Percentiles rank a stretch among this genome's conserved stretches.
These are phyloP conservation scores for Atrina japonica DNA, from an alignment of 2,888 invertebrate genomes.

Conservation along the genomic window DNA sequence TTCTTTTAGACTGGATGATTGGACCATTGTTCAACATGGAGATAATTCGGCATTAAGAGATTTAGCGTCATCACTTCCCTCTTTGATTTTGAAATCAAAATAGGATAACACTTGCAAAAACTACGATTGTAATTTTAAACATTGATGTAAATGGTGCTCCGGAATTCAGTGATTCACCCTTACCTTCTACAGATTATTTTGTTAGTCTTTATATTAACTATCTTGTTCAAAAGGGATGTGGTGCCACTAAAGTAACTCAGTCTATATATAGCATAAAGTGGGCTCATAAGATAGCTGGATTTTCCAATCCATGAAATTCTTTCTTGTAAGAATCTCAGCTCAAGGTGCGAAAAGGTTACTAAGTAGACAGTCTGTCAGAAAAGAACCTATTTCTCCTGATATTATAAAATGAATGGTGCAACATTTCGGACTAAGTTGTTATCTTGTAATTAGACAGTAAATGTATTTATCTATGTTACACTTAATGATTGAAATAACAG, in stretches of 20 bases:
- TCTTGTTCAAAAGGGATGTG: not conserved
- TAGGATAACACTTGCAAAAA: not conserved
- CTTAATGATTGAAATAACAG: no score
- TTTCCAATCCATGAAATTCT: slow-evolving; percentile 16
- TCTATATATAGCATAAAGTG: slow-evolving; percentile 9
- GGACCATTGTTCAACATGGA: no score
- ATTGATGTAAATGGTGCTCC: slow-evolving; percentile 11
- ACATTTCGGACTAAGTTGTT: no score
- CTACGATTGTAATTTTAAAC: not conserved
- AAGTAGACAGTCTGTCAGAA: not conserved
- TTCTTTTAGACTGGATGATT: slow-evolving; percentile 7
- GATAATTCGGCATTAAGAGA: no score
- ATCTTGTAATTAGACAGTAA: no score
- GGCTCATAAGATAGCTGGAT: slow-evolving; percentile 21
- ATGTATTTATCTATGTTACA: no score
- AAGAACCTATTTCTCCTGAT: slow-evolving; percentile 21
- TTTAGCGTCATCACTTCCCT: no score
- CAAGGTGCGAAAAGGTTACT: slow-evolving; percentile 12
- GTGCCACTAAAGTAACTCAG: not conserved
- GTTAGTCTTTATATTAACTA: slow-evolving; percentile 4
- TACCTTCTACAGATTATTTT: slow-evolving; percentile 11
- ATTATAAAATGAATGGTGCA: no score
- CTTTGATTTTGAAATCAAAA: slow-evolving; percentile 1
- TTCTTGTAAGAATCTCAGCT: slow-evolving; percentile 8
- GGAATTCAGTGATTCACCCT: not conserved